Evolutionary conservation across 1,140 invertebrate species (phyloP), one percentile per base, ranked within the genome.

Genomic region (Brachystomella parvula): DNA sequence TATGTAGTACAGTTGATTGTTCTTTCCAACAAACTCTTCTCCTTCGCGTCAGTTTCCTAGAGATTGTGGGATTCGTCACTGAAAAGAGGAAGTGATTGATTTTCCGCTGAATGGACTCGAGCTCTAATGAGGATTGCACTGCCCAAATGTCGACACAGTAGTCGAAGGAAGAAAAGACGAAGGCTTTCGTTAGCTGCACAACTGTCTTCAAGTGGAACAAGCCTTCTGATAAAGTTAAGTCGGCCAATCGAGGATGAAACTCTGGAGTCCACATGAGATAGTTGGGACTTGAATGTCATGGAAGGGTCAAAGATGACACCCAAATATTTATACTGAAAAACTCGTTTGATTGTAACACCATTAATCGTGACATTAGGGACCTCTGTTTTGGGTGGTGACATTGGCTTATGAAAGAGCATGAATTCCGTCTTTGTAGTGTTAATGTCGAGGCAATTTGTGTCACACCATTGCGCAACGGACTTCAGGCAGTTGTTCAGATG

Each of bases 361-460:
- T 17, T 29, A 21, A 59, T 31, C 12, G 21, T 28, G 29, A 28
- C 9, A 28, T 9, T 12, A 3, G 26, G 24, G 3, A 29, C 3
- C 2, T 28, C 9, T 3, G 3, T 15, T 6, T 3, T 9, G 6
- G 12, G 30, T 19, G 6, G 9, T 9, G 26, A 21, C 9, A 2
- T 2, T 35, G 15, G 30, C 24, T 61, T 61, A n/a, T 33, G 6
- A 29, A 61, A 61, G 15, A 32, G 12, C 19, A 35, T 33, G 26
- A 30, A 61, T 21, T 35, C 24, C 33, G 59, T 35, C 39, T 61
- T 61, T n/a, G 33, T 33, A 33, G 39, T n/a, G 26, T 61, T 61
- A 2, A 61, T 39, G 3, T n/a, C 12, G 9, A 61, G 12, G 2
- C 31, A 9, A 39, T 61, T 61, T 12, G 2, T 24, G n/a, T 2